A percentile compares a stretch with the other conserved stretches of the same genome.
These are phyloP conservation scores for Atlantisia rogersi DNA, from an alignment of 2,113 vertebrate genomes.

Conservation along the genomic window DNA sequence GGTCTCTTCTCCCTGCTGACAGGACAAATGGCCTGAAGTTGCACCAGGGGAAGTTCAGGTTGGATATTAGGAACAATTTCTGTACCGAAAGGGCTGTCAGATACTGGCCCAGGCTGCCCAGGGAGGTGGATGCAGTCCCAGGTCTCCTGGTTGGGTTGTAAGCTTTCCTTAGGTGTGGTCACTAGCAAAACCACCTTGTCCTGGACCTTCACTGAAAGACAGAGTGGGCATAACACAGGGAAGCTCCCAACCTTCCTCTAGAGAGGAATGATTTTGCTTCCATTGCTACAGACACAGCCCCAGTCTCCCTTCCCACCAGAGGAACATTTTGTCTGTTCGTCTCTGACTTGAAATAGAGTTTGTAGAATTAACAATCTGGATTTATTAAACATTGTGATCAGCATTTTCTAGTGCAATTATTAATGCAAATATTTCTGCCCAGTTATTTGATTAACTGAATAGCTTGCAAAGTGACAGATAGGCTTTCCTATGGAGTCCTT, in stretches of 20 bases:
- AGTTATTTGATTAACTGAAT: constrained; percentile 50
- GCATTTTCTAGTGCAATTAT: constrained; percentile 44
- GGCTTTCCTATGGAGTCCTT: neutral
- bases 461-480: constrained; percentile 28
- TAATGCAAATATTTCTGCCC: constrained; percentile 48
- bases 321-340: fast-evolving
- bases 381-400: constrained; percentile 42
- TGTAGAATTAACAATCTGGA: neutral
- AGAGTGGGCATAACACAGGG: fast-evolving
- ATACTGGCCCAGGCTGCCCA: too few species aligned
- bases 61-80: too few species aligned
- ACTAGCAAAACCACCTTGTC: neutral
- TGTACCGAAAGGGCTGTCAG: too few species aligned
- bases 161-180: neutral
- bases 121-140: neutral
- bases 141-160: neutral
- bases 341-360: neutral
- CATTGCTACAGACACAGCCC: neutral
- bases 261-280: neutral
- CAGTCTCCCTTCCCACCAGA: neutral
- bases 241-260: neutral
- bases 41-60: too few species aligned
- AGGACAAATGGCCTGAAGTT: too few species aligned
- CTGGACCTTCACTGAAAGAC: neutral
- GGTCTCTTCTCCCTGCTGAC: too few species aligned